Evolutionary conservation across 2,888 invertebrate species (phyloP).

Genomic region (Lasioglossum lativentre): DNA sequence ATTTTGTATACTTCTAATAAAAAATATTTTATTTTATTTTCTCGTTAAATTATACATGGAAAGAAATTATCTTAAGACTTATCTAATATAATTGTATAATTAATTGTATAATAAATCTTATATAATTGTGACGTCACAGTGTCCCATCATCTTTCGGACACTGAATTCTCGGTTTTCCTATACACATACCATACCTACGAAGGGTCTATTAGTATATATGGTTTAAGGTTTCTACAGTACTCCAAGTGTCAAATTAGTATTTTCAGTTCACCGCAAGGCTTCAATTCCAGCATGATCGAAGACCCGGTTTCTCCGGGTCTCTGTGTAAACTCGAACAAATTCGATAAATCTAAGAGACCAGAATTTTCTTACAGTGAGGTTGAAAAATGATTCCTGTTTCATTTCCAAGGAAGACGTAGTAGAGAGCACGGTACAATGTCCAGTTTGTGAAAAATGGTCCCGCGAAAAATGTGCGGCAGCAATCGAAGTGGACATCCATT

Average conservation of each 20-base stretch:
- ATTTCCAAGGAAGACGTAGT: not conserved
- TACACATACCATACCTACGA: no score
- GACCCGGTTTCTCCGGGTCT: not conserved
- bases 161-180: no score
- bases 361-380: not conserved
- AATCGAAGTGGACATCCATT: not conserved
- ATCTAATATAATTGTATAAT: no score
- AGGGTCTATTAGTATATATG: no score
- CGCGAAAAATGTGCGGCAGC: not conserved
- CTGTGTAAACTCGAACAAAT: not conserved
- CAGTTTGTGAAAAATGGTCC: not conserved
- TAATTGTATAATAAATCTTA: no score
- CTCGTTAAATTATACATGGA: no score
- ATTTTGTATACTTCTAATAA: not conserved
- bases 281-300: not conserved
- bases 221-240: no score
- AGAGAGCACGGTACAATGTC: not conserved
- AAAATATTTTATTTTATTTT: not conserved
- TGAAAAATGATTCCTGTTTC: not conserved
- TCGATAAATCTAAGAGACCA: not conserved
- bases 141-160: no score
- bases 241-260: no score
- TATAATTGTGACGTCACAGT: no score
- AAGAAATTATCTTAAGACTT: no score
- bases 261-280: not conserved